Evolutionary conservation across 2,113 vertebrate species (phyloP).

Genomic region (Leptobrachium ailaonicum): DNA sequence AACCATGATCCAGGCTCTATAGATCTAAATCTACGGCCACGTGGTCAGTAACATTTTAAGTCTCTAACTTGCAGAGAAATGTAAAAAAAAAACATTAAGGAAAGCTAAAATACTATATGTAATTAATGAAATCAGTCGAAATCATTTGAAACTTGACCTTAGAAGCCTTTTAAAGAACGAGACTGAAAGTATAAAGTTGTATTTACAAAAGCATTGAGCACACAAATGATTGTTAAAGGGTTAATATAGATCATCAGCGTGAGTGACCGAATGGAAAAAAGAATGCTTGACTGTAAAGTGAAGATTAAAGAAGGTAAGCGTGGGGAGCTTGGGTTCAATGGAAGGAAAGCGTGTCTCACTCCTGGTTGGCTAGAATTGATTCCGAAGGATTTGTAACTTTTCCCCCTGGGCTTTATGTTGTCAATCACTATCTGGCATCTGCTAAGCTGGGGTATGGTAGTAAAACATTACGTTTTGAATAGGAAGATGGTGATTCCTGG

Average conservation of each 20-base stretch:
- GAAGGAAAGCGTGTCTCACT: background rate
- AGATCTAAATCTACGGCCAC: too few relatives aligned
- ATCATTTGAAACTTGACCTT: too few relatives aligned
- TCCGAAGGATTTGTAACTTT: slow-evolving; percentile 5
- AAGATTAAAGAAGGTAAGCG: background rate
- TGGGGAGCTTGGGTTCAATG: background rate
- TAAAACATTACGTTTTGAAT: background rate
- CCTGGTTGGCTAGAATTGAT: background rate
- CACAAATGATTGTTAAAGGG: background rate
- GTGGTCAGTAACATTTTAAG: too few relatives aligned
- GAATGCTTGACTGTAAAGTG: background rate
- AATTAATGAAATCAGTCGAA: too few relatives aligned
- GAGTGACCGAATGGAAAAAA: background rate
- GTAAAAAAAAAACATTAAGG: too few relatives aligned
- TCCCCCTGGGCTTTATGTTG: slow-evolving; percentile 3
- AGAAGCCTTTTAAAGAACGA: too few relatives aligned
- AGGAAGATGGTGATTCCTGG: background rate
- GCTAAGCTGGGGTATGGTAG: background rate
- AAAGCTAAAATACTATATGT: too few relatives aligned
- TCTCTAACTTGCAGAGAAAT: too few relatives aligned
- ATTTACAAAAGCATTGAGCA: too few relatives aligned
- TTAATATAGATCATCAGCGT: background rate
- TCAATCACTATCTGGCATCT: slow-evolving; percentile 1
- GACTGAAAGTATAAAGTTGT: too few relatives aligned
- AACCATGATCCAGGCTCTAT: too few relatives aligned